Evolutionary conservation across 2,797 vertebrate species (phyloP), one percentile per base, ranked within the genome.

Genomic region (Coregonus suidteri): DNA sequence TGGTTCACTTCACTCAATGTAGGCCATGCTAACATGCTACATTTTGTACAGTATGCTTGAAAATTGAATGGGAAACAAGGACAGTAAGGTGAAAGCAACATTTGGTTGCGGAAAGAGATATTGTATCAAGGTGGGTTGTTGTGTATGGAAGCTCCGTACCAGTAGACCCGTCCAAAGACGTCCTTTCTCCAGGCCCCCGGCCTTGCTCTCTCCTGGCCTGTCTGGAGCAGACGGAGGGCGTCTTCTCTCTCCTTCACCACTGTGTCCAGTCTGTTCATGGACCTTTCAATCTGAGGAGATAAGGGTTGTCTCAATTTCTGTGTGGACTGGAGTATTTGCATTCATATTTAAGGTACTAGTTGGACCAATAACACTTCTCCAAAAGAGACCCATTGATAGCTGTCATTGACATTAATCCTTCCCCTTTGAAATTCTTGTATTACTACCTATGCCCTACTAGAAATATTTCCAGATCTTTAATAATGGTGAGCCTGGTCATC

Each of bases 141-240:
- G 13, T 16, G 66, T 1, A 69, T 0, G 0, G 14, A 9, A 30
- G 16, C 20, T 16, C 37, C 88, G 76, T 91, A 99, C 98, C 98
- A 99, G 87, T 93, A 90, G 13, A 88, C 81, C n/a, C 93, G 90
- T 87, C 98, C 98, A 85, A 99, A 94, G 81, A 95, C 64, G 83
- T 97, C 93, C 34, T 85, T 93, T 90, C 98, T 96, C 97, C 97
- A 99, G 78, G 92, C 96, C 37, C 97, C 98, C 0, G 98, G 98
- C 67, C 93, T 91, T 30, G 89, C 91, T n/a, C 92, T 95, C 88
- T 98, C 96, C 79, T 97, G 97, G 67, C 98, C 98, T 0, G 97
- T 99, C 84, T 99, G 97, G 85, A 99, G 90, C 88, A 98, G 92
- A 64, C 98, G 94, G 64, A 99, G 84, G 0, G 97, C 95, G 56